These are phyloP conservation scores for Graptemys geographica DNA, from an alignment of 2,797 vertebrate genomes.

Conservation along the genomic window DNA sequence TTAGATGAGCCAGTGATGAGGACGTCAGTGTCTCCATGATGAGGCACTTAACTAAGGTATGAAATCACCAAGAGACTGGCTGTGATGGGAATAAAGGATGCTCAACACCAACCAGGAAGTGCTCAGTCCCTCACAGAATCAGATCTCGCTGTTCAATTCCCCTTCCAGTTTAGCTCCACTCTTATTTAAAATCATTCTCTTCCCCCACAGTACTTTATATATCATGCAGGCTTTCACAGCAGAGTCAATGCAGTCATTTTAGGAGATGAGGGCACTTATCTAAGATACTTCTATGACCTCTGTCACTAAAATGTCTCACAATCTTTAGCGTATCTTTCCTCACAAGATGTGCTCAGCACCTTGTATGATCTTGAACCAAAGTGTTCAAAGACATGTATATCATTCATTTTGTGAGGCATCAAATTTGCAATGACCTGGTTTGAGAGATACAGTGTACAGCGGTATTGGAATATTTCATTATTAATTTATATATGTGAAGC, in stretches of 20 bases:
- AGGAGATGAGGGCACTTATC: not conserved
- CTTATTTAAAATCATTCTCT: not conserved
- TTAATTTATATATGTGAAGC: not conserved
- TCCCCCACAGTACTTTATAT: not conserved
- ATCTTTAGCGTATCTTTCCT: slow-evolving; percentile 20
- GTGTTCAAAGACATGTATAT: not conserved
- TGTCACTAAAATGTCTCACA: not conserved
- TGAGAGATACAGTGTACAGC: not conserved
- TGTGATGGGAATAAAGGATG: slow-evolving; percentile 21
- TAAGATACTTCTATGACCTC: not conserved
- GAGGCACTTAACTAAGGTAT: slow-evolving; percentile 51
- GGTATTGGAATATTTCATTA: not conserved
- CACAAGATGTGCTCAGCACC: not conserved
- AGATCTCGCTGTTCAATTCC: not conserved
- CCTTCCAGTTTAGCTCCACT: not conserved
- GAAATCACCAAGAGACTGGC: slow-evolving; percentile 39
- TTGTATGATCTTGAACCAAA: not conserved
- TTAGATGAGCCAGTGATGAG: slow-evolving; percentile 57
- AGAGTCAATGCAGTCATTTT: not conserved
- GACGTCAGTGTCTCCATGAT: slow-evolving; percentile 6
- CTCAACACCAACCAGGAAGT: slow-evolving; percentile 7
- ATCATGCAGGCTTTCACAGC: not conserved
- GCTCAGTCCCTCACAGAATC: not conserved
- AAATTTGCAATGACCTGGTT: not conserved
- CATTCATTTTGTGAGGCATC: not conserved